Evolutionary conservation across 2,888 invertebrate genomes (phyloP).

Genomic region (Tetanocera ferruginea): DNA sequence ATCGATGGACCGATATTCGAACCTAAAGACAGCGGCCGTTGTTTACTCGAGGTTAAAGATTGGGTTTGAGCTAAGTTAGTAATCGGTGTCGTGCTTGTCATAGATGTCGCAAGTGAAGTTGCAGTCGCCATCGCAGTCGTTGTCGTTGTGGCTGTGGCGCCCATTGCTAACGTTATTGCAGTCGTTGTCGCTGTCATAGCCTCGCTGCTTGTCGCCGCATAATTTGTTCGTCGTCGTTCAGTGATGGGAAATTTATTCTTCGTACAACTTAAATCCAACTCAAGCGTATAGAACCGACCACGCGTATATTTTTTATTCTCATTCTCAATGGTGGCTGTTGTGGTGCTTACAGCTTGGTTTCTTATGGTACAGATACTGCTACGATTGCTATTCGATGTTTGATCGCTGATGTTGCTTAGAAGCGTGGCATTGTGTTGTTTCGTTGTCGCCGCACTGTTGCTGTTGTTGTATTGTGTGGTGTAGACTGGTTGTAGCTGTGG

Average conservation of each 20-base stretch:
- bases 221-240: constrained; percentile 58
- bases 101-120: constrained; percentile 20
- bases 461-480: not conserved
- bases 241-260: constrained; percentile 75
- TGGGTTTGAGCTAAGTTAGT: not conserved
- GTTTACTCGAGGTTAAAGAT: not conserved
- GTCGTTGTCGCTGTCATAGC: constrained; percentile 41
- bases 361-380: constrained; percentile 55
- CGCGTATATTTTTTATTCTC: constrained; percentile 64
- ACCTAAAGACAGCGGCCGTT: not conserved
- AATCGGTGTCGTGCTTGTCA: not conserved
- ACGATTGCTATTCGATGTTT: constrained; percentile 49
- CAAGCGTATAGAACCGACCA: constrained; percentile 68
- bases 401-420: constrained; percentile 49
- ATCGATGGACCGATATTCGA: not conserved
- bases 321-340: constrained; percentile 54
- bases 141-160: constrained; percentile 37
- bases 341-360: constrained; percentile 47
- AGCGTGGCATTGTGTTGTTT: not conserved
- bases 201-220: not conserved
- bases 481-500: not conserved
- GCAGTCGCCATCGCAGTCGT: constrained; percentile 39
- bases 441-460: constrained; percentile 39
- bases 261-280: constrained; percentile 73
- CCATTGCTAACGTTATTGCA: constrained; percentile 40